These are phyloP conservation scores for Orius insidiosus DNA, from an alignment of 1,140 invertebrate species.

Conservation along the genomic window DNA sequence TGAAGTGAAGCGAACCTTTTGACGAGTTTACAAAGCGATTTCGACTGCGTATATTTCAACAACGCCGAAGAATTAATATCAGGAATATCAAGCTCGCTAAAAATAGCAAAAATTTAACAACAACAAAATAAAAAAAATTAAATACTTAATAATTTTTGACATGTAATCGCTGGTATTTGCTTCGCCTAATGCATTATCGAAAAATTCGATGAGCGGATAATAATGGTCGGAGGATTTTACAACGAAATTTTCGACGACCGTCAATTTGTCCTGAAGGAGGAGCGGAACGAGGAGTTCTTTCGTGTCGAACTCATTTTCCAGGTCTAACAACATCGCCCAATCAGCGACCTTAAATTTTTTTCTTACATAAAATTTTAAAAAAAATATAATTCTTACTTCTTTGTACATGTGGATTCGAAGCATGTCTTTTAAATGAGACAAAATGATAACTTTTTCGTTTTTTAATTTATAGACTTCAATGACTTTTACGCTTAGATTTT, in stretches of 20 bases:
- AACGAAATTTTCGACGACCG: constrained; percentile 47
- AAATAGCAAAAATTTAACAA: too few species aligned
- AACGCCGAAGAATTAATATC: constrained; percentile 37
- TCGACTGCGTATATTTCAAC: constrained; percentile 36
- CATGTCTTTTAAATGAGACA: constrained; percentile 32
- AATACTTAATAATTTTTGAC: constrained; percentile 1
- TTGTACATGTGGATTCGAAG: constrained; percentile 36
- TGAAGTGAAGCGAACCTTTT: constrained; percentile 39
- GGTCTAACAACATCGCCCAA: constrained; percentile 37
- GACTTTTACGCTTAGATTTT: constrained; percentile 33
- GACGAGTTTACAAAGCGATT: constrained; percentile 31
- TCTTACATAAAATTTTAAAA: constrained; percentile 8
- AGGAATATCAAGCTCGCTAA: constrained; percentile 32
- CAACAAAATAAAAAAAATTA: constrained; percentile 5
- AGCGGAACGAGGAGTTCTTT: constrained; percentile 50
- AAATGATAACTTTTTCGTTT: constrained; percentile 31
- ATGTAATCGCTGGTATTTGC: constrained; percentile 5
- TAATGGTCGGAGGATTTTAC: constrained; percentile 36
- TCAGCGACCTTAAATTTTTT: constrained; percentile 42
- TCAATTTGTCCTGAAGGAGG: constrained; percentile 51
- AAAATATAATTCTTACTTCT: constrained; percentile 27
- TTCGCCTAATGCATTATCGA: constrained; percentile 33
- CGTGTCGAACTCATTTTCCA: constrained; percentile 42
- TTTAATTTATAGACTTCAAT: constrained; percentile 37
- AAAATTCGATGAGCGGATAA: constrained; percentile 34